Conservation (phyloP, 2,888 invertebrate genomes). For the Nomada fucata region DNA sequence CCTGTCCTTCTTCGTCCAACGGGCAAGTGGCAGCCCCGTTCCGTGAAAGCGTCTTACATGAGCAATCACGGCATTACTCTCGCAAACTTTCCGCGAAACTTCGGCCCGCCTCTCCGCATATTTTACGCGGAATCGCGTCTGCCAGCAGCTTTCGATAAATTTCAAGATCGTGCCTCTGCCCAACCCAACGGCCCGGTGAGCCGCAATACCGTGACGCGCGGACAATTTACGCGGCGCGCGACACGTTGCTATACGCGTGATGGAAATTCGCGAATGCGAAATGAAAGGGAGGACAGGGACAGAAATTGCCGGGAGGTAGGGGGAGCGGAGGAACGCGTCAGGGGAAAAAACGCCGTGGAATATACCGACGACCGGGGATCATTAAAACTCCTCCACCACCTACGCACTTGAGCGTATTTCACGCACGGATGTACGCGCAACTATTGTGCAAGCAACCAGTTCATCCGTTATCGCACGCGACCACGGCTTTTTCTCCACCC, state of each 20-base stretch:
- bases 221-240: neutral
- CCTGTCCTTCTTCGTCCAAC: conserved; percentile 29
- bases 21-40: conserved; percentile 48
- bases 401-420: conserved; percentile 35
- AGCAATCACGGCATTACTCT: conserved; percentile 42
- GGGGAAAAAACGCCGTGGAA: conserved; percentile 20
- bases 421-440: conserved; percentile 30
- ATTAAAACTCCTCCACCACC: conserved; percentile 57
- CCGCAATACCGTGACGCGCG: neutral
- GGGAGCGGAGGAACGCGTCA: conserved; percentile 25
- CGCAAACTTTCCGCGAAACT: conserved; percentile 37
- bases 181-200: neutral
- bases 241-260: neutral
- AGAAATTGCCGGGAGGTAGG: neutral
- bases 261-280: conserved; percentile 5
- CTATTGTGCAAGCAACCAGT: conserved; percentile 45
- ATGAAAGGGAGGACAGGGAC: neutral
- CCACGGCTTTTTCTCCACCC: conserved; percentile 42
- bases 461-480: conserved; percentile 48
- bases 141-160: neutral
- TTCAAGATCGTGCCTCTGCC: neutral
- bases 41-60: conserved; percentile 12
- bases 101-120: neutral
- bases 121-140: conserved; percentile 4
- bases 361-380: conserved; percentile 43